Conservation (phyloP, 2,113 vertebrate species). For the Pangasianodon hypophthalmus region DNA sequence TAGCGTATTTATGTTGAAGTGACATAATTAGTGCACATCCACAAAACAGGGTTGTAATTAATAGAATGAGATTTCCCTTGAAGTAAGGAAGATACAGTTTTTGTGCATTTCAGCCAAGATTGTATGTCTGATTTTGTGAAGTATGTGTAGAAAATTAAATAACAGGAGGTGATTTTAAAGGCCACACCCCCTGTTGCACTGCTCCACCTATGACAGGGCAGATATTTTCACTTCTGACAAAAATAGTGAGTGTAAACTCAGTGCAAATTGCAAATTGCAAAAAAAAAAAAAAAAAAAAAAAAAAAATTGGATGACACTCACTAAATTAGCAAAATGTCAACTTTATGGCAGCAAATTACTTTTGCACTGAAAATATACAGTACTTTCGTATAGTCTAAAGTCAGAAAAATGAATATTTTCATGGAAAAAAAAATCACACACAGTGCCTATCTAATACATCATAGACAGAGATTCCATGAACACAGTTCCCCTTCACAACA, state of each 20-base stretch:
- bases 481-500: neutral
- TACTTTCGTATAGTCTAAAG: neutral
- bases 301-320: too few relatives aligned
- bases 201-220: neutral
- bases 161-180: neutral
- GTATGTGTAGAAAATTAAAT: neutral
- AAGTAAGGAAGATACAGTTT: neutral
- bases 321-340: neutral
- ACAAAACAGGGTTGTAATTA: neutral
- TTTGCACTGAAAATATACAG: neutral
- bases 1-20: neutral
- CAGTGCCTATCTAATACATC: neutral
- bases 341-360: neutral
- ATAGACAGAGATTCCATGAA: conserved; percentile 6
- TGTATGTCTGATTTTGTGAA: neutral
- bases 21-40: neutral
- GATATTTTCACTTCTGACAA: neutral
- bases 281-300: neutral
- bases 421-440: neutral
- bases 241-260: neutral
- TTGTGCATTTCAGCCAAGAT: neutral
- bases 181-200: neutral
- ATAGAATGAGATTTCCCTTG: neutral
- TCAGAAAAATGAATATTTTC: neutral
- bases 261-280: neutral